Percentiles rank a stretch among this genome's conserved stretches.
phyloP scores from a whole-genome alignment of 2,888 invertebrate species.

The Suillia variegata region DNA sequence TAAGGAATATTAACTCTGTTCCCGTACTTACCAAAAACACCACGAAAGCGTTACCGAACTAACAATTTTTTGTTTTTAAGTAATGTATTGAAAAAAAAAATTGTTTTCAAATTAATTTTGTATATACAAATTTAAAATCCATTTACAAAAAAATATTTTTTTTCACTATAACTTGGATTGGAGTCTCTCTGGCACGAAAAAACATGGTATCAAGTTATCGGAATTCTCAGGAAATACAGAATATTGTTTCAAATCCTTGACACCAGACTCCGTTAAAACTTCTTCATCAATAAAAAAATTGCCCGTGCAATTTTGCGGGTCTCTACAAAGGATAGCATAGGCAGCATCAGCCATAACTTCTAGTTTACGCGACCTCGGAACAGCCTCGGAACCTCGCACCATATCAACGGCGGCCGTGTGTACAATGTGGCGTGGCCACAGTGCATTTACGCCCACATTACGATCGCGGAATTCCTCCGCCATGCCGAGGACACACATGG shows the following conservation, averaged over 20 bases:
- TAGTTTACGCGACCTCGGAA: conserved; percentile 47
- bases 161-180: no score
- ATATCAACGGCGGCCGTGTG: conserved; percentile 92
- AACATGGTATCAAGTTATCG: conserved; percentile 77
- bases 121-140: no score
- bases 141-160: no score
- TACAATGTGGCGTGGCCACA: conserved; percentile 94
- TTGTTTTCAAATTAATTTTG: no score
- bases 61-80: no score
- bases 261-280: conserved; percentile 76
- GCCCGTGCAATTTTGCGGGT: conserved; percentile 79
- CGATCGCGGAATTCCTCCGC: conserved; percentile 83
- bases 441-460: conserved; percentile 90
- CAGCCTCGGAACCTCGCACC: conserved; percentile 68
- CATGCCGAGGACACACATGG: conserved; percentile 99
- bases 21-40: no score
- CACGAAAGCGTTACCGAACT: no score
- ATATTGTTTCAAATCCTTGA: conserved; percentile 83
- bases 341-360: conserved; percentile 61
- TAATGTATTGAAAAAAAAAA: no score
- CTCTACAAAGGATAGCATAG: conserved; percentile 62
- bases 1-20: no score
- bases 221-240: conserved; percentile 76
- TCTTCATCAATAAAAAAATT: conserved; percentile 94
- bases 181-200: conserved; percentile 71